Conservation (phyloP, 2,888 invertebrate genomes). For the Callinectes sapidus region DNA sequence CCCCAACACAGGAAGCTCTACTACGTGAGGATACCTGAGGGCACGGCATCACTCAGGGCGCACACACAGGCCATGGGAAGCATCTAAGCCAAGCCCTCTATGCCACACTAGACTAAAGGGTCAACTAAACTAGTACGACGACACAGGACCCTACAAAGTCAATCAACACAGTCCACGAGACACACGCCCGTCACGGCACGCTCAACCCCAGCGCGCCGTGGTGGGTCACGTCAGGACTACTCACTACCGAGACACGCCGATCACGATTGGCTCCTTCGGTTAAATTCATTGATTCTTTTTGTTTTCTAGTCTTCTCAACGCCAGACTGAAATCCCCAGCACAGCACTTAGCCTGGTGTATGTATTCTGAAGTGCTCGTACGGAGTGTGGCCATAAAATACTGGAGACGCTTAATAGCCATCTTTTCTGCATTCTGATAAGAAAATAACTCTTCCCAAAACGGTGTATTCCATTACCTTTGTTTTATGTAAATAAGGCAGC, state of each 20-base stretch:
- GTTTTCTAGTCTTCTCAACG: neutral
- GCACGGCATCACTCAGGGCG: slow-evolving; percentile 23
- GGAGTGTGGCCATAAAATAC: neutral
- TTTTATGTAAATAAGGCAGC: slow-evolving; percentile 29
- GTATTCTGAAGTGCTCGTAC: neutral
- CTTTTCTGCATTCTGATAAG: neutral
- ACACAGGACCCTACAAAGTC: slow-evolving; percentile 20
- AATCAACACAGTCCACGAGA: slow-evolving; percentile 28
- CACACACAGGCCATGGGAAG: slow-evolving; percentile 37
- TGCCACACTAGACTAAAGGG: slow-evolving; percentile 35
- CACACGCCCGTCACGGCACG: neutral
- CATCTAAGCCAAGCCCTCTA: slow-evolving; percentile 36
- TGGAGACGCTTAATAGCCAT: neutral
- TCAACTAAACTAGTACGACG: slow-evolving; percentile 32
- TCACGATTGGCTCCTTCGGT: neutral
- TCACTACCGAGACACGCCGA: neutral
- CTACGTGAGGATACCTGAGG: slow-evolving; percentile 29
- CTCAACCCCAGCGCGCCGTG: neutral
- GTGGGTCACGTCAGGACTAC: neutral
- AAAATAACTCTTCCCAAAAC: slow-evolving; percentile 16
- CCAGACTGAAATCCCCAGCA: neutral
- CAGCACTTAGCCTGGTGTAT: neutral
- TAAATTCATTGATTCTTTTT: no score
- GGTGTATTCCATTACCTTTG: slow-evolving; percentile 8
- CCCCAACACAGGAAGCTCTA: slow-evolving; percentile 37